Base-by-base conservation (phyloP, 2,888 invertebrate species). In the Platycnemis pennipes region DNA sequence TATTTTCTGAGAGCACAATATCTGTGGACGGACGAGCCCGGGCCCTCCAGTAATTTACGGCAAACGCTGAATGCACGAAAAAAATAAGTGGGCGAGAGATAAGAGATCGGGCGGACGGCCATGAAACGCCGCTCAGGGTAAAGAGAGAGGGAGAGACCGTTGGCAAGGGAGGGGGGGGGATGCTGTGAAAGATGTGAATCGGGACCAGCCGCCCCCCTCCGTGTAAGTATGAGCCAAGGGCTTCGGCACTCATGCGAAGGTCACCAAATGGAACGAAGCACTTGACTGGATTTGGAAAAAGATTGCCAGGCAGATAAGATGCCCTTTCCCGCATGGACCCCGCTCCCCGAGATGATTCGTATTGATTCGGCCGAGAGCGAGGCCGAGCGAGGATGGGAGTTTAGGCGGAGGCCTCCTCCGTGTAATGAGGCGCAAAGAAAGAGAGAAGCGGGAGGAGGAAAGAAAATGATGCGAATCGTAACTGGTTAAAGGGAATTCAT, bases 241-340 rank as follows among this genome's bases (percentile, higher is more conserved):
- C 7, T 69, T 69, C 31, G 69, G 77, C 37, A 77, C 77, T 77
- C 77, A 5, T 77, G 77, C 37, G 77, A 77, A 77, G 77, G 77
- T 37, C 77, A 77, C 77, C 77, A 77, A 77, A 77, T 77, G 77
- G 37, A 77, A 77, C 3, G 77, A n/a, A 77, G 77, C 77, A 37
- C 77, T 77, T 77, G 77, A 37, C 37, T 77, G 77, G 77, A 77
- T 77, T 77, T 77, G 11, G 77, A 37, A 77, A 77, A 37, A 77
- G 77, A 77, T 77, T 77, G 11, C 37, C 77, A 13, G 5, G 77
- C 26, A 77, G 77, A 77, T 77, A 77, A 77, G 77, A 77, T 77
- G 77, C 37, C 77, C 77, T 77, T 77, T 77, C 37, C 77, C 77
- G 37, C 37, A 26, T 37, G 77, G 63, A 5, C 31, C 77, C 77